A percentile compares a stretch with the other conserved stretches of the same genome.
These are phyloP conservation scores for Drosophila mauritiana DNA, from an alignment of 1,140 invertebrate species.

Conservation along the genomic window DNA sequence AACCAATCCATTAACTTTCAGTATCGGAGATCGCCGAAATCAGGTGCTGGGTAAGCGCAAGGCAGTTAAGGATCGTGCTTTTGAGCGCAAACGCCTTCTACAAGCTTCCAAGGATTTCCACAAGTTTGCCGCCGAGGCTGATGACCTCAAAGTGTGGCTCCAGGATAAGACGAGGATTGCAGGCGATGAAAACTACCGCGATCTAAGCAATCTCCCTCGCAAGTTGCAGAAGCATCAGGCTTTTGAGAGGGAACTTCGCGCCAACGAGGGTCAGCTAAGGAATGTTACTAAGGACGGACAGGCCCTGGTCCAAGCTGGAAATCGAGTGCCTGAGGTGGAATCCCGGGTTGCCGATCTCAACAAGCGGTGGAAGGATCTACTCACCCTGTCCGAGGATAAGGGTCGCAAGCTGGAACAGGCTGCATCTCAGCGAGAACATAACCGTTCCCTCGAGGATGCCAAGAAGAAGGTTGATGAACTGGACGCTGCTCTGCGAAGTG, in stretches of 20 bases:
- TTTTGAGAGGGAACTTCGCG: slow-evolving; percentile 96
- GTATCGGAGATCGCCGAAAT: slow-evolving; percentile 90
- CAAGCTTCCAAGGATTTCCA: slow-evolving; percentile 92
- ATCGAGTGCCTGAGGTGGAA: slow-evolving; percentile 89
- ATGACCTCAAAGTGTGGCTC: slow-evolving; percentile 95
- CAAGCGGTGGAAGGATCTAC: slow-evolving; percentile 89
- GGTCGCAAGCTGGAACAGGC: slow-evolving; percentile 89
- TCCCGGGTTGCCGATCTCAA: slow-evolving; percentile 89
- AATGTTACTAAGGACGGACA: slow-evolving; percentile 93
- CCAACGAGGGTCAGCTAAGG: slow-evolving; percentile 94
- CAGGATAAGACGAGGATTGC: slow-evolving; percentile 96
- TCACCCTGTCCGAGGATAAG: slow-evolving; percentile 91
- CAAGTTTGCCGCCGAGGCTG: slow-evolving; percentile 94
- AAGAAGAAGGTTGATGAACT: slow-evolving; percentile 92
- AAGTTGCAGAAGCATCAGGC: slow-evolving; percentile 99
- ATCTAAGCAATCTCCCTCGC: slow-evolving; percentile 95
- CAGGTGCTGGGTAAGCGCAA: slow-evolving; percentile 91
- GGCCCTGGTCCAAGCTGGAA: slow-evolving; percentile 89
- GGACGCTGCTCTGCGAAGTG: slow-evolving; percentile 89
- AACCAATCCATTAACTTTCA: slow-evolving; percentile 67
- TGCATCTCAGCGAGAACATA: slow-evolving; percentile 80
- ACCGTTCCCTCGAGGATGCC: slow-evolving; percentile 90
- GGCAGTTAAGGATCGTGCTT: slow-evolving; percentile 90
- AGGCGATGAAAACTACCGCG: slow-evolving; percentile 96
- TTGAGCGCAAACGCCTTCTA: slow-evolving; percentile 89